Evolutionary conservation across 1,140 invertebrate genomes (phyloP), one percentile per base, ranked within the genome.

Genomic region (Leptopilina clavipes): DNA sequence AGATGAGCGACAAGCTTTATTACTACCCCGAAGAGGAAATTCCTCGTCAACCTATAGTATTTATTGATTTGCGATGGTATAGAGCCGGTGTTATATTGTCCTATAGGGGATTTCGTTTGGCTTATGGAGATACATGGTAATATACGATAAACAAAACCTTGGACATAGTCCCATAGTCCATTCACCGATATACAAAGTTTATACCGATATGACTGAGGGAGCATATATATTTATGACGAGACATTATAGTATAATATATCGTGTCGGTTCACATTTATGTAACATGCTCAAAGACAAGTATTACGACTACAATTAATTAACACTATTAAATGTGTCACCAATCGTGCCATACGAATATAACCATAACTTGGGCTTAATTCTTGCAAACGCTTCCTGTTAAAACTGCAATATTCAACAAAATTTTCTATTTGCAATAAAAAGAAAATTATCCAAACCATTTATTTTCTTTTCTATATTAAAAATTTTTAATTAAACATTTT

Each of bases 121-220:
- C 79, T 84, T 82, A 84, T 83, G 83, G 71, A 85, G 77, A 85
- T 84, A 82, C 82, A 83, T 85, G 84, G 83, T 83, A 83, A 84
- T 84, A 72, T 19, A 74, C 44, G 45, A 59, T 73, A 79, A 84
- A 83, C 78, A 79, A 82, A 78, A 76, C 72, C 71, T 70, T 40
- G 59, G 59, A 76, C 44, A 45, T 12, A 45, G 44, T 45, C 44
- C 14, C 44, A 45, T 45, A 45, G 44, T 45, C 44, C 44, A 1
- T 45, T 45, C 44, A 45, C 11, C 44, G 44, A 45, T 45, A 45
- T n/a, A 31, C 25, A 31, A 31, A 31, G 5, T 31, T 31, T 31
- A 31, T 31, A 31, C 25, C 5, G 25, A 31, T 31, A 31, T 31
- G 25, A 31, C 25, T 31, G 25, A 31, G 25, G 25, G 25, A 45